phyloP scores from a whole-genome alignment of 2,888 invertebrate species.

The Cantharis rufa region DNA sequence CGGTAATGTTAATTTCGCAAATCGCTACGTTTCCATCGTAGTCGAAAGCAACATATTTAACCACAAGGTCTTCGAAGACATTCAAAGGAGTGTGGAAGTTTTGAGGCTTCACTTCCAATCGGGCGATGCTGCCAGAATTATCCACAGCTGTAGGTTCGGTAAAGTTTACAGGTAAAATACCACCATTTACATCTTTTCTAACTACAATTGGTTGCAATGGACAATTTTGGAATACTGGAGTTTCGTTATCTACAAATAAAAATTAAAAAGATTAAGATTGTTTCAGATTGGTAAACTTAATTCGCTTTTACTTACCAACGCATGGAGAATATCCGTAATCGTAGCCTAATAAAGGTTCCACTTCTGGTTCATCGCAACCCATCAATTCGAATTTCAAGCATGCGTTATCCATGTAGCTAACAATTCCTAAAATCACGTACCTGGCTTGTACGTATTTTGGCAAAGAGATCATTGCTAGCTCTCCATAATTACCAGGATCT shows the following conservation, averaged over 20 bases:
- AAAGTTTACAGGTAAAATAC: conserved; percentile 88
- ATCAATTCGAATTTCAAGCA: conserved; percentile 94
- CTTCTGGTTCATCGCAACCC: conserved; percentile 89
- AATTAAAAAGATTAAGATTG: not conserved
- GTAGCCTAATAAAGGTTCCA: conserved; percentile 85
- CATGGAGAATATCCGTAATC: conserved; percentile 93
- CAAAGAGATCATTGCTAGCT: conserved; percentile 92
- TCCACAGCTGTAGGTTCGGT: conserved; percentile 94
- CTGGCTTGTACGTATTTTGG: conserved; percentile 93
- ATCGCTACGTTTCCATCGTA: conserved; percentile 97
- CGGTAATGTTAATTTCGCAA: conserved; percentile 94
- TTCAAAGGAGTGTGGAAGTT: conserved; percentile 87
- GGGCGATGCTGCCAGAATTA: conserved; percentile 92
- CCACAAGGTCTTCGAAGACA: conserved; percentile 88
- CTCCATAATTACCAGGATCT: conserved; percentile 96
- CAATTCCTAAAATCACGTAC: conserved; percentile 88
- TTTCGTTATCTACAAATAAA: conserved; percentile 78
- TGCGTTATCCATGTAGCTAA: conserved; percentile 95
- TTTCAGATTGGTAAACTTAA: not conserved
- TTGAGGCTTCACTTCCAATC: conserved; percentile 89
- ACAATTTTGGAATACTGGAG: conserved; percentile 95
- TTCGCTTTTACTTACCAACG: conserved; percentile 66
- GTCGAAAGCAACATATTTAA: conserved; percentile 95
- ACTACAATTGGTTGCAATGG: conserved; percentile 91
- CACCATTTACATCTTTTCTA: conserved; percentile 84